phyloP scores from a whole-genome alignment of 2,113 vertebrate species.

The Catharus bicknelli region DNA sequence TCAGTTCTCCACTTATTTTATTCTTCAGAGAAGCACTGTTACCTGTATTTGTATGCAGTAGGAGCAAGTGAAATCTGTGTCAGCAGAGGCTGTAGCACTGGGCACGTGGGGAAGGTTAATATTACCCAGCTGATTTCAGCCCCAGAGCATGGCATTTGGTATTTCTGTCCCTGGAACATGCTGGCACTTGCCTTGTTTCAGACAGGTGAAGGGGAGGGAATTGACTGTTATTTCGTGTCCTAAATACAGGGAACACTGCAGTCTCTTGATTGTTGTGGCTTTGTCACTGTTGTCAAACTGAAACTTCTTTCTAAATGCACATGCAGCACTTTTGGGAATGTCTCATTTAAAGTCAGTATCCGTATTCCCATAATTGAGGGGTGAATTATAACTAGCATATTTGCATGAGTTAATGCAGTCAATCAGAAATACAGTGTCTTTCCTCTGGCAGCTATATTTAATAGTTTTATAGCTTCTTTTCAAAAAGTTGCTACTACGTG shows the following conservation, averaged over 20 bases:
- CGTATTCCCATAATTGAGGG: neutral
- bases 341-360: neutral
- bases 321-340: neutral
- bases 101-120: neutral
- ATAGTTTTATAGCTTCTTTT: neutral
- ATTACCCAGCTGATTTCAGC: slow-evolving; percentile 41
- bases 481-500: neutral
- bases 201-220: slow-evolving; percentile 11
- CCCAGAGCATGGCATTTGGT: slow-evolving; percentile 34
- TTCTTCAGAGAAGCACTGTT: neutral
- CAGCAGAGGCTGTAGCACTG: neutral
- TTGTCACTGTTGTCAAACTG: neutral
- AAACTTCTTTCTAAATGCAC: neutral
- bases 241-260: neutral
- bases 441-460: neutral
- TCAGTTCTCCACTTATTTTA: neutral
- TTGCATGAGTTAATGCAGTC: neutral
- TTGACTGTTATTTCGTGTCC: neutral
- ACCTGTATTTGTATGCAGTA: neutral
- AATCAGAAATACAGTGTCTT: neutral
- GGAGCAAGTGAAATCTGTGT: neutral
- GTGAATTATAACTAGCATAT: neutral
- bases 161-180: slow-evolving; percentile 38
- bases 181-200: neutral
- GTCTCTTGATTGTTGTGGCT: neutral